These are phyloP conservation scores for Odocoileus virginianus DNA, from an alignment of 2,113 vertebrate species.

Conservation along the genomic window DNA sequence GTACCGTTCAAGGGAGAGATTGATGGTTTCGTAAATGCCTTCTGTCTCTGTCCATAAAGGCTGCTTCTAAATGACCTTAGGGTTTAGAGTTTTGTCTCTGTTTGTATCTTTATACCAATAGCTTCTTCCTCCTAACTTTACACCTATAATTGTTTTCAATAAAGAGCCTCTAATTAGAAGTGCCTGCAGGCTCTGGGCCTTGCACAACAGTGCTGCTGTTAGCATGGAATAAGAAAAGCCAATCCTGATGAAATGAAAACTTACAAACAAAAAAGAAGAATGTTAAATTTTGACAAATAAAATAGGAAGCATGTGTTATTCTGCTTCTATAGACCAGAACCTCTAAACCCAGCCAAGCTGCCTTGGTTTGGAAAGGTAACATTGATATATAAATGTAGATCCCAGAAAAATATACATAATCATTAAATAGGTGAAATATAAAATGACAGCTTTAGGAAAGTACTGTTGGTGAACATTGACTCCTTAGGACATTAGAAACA, in stretches of 20 bases:
- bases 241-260: neutral
- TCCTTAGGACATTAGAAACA: neutral
- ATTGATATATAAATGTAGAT: neutral
- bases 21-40: neutral
- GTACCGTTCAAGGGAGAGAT: neutral
- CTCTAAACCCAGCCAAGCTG: neutral
- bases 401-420: neutral
- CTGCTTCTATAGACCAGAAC: neutral
- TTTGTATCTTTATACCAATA: neutral
- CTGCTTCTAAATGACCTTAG: neutral
- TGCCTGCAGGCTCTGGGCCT: neutral
- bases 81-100: neutral
- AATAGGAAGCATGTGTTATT: neutral
- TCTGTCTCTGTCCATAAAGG: neutral
- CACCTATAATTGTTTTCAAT: neutral
- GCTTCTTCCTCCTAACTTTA: neutral
- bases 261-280: neutral
- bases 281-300: neutral
- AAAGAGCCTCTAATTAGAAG: neutral
- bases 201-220: neutral
- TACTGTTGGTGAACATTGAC: neutral
- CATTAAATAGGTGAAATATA: neutral
- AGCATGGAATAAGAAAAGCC: neutral
- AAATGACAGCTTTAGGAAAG: neutral
- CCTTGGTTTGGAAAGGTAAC: neutral